Percentiles rank a stretch among this genome's conserved stretches.
Conservation (phyloP, 2,113 vertebrate species). For the Diphyllodes magnificus region DNA sequence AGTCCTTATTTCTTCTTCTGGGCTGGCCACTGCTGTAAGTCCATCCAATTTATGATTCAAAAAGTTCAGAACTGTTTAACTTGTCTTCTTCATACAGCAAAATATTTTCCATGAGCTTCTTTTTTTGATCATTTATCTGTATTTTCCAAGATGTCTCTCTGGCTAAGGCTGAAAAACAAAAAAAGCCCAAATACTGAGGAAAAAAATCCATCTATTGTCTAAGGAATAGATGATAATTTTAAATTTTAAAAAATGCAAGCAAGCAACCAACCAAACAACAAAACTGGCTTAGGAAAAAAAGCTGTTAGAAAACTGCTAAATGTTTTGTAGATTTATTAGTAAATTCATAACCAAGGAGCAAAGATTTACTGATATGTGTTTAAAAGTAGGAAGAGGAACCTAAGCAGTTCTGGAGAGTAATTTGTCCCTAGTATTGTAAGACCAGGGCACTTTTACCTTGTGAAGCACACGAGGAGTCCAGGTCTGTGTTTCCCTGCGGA, state of each 20-base stretch:
- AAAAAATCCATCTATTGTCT: not conserved
- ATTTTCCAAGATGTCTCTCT: slow-evolving; percentile 71
- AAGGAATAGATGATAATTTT: not conserved
- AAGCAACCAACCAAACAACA: fast-evolving
- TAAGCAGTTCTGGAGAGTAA: not conserved
- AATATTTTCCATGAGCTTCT: slow-evolving; percentile 77
- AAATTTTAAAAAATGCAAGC: not conserved
- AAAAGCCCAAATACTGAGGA: not conserved
- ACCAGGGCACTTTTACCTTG: not conserved
- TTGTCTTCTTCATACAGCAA: slow-evolving; percentile 74
- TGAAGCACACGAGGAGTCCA: not conserved
- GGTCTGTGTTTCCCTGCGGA: not conserved
- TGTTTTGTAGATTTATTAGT: not conserved
- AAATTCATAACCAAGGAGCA: not conserved
- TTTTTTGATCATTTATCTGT: slow-evolving; percentile 74
- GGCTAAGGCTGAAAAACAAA: slow-evolving; percentile 40
- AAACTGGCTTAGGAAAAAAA: not conserved
- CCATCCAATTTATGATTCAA: slow-evolving; percentile 57
- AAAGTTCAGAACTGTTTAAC: slow-evolving; percentile 73
- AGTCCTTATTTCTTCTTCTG: not conserved
- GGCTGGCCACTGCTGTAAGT: not conserved
- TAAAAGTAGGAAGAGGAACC: not conserved
- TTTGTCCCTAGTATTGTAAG: not conserved
- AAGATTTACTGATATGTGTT: not conserved
- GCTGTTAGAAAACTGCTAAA: not conserved